These are phyloP conservation scores for Pandion haliaetus DNA, from an alignment of 2,113 vertebrate genomes.

Conservation along the genomic window DNA sequence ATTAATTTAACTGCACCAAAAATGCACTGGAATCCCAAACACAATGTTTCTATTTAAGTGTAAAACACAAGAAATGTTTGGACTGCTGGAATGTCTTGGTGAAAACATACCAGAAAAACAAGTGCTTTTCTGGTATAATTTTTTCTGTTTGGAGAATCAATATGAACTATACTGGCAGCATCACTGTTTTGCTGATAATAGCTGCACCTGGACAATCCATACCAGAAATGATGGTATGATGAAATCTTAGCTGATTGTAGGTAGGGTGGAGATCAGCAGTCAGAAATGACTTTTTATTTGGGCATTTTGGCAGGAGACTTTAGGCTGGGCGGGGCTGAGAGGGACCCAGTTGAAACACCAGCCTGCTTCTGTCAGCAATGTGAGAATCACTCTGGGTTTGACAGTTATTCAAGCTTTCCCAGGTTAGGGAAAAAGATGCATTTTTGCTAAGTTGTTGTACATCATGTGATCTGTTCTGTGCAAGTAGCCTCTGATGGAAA, in stretches of 20 bases:
- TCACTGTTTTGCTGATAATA: background rate
- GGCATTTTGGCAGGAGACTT: background rate
- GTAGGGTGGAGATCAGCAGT: background rate
- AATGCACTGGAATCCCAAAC: background rate
- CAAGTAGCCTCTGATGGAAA: background rate
- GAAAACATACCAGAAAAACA: background rate
- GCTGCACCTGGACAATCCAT: background rate
- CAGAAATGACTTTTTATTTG: background rate
- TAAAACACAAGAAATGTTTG: background rate
- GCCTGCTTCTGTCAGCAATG: background rate
- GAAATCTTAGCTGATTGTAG: background rate
- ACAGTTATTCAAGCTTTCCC: background rate
- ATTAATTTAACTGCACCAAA: background rate
- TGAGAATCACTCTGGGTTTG: background rate
- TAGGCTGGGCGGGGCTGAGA: background rate
- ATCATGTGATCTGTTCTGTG: accelerated
- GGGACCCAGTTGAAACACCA: background rate
- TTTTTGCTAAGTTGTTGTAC: background rate
- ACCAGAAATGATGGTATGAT: background rate
- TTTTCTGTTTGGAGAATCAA: background rate
- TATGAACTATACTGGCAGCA: background rate
- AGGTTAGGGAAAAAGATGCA: background rate
- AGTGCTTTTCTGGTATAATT: background rate
- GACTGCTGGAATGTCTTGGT: background rate
- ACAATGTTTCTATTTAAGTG: background rate